Percentiles rank a stretch among this genome's conserved stretches.
phyloP scores from a whole-genome alignment of 92 coral and sea anemone species.

The Pocillopora grandis region DNA sequence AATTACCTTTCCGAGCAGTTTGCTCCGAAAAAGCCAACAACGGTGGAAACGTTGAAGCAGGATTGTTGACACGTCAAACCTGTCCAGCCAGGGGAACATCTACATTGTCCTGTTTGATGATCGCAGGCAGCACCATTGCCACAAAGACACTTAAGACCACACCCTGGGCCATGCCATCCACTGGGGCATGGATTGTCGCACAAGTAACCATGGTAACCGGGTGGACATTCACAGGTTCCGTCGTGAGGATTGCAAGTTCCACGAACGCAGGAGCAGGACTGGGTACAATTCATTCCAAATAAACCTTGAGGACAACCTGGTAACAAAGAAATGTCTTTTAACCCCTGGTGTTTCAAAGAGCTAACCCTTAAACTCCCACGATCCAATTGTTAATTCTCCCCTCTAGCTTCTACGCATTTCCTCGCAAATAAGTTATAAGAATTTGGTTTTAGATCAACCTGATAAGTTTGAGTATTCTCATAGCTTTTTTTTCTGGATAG shows the following conservation, averaged over 20 bases:
- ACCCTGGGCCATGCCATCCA: conserved; percentile 65
- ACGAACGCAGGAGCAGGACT: conserved; percentile 60
- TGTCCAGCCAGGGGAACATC: conserved; percentile 77
- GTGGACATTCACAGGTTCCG: conserved; percentile 75
- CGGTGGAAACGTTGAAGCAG: conserved; percentile 12
- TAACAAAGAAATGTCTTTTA: background rate
- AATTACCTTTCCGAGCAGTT: conserved; percentile 67
- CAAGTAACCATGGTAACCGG: conserved; percentile 79
- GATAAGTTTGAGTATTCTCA: no score
- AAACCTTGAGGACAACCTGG: conserved; percentile 72
- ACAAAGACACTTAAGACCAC: conserved; percentile 73
- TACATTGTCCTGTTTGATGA: conserved; percentile 73
- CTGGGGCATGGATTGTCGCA: conserved; percentile 68
- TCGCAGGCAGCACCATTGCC: conserved; percentile 57
- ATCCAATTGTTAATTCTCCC: no score
- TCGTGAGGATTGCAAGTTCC: conserved; percentile 59
- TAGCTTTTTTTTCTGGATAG: no score
- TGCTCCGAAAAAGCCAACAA: conserved; percentile 59
- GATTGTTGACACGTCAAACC: conserved; percentile 63
- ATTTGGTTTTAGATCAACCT: no score
- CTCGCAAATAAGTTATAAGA: no score
- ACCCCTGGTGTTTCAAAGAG: no score
- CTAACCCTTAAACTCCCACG: no score
- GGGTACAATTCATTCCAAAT: conserved; percentile 66
- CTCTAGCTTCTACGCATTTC: no score